A percentile compares a stretch with the other conserved stretches of the same genome.
phyloP scores from a whole-genome alignment of 1,140 invertebrate genomes.

The Caenorhabditis remanei region DNA sequence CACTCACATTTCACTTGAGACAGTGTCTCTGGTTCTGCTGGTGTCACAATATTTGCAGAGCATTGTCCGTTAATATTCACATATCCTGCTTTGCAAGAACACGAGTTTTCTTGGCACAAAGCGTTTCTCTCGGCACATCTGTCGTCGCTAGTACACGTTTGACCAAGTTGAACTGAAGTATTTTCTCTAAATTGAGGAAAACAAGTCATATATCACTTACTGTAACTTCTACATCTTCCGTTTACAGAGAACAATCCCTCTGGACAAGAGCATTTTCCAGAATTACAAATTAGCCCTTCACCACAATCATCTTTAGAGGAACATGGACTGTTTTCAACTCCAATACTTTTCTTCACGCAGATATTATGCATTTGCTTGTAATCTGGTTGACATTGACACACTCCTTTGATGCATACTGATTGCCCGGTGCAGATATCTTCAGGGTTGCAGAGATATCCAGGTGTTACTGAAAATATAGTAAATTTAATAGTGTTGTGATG shows the following conservation, averaged over 20 bases:
- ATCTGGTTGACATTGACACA: constrained; percentile 55
- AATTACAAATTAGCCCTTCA: background rate
- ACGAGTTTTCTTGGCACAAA: constrained; percentile 20
- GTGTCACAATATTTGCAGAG: background rate
- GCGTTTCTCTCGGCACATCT: constrained; percentile 47
- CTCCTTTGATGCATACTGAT: constrained; percentile 55
- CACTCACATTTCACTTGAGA: constrained; percentile 28
- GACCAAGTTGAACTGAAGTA: constrained; percentile 1
- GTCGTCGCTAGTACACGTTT: constrained; percentile 2
- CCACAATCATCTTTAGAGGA: constrained; percentile 25
- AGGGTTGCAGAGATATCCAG: constrained; percentile 39
- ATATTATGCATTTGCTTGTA: constrained; percentile 54
- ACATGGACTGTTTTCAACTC: constrained; percentile 20
- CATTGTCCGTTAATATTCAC: constrained; percentile 28
- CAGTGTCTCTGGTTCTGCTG: constrained; percentile 26
- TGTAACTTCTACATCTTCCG: constrained; percentile 31
- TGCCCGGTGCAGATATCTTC: constrained; percentile 62
- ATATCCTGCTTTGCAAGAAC: constrained; percentile 17
- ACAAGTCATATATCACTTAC: background rate
- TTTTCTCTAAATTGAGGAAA: background rate
- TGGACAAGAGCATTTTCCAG: constrained; percentile 15
- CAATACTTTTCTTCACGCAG: constrained; percentile 34
- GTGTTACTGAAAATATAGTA: background rate
- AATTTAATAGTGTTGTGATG: background rate
- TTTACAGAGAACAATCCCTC: constrained; percentile 21